Percentiles rank a stretch among this genome's conserved stretches.
phyloP scores from a whole-genome alignment of 2,113 vertebrate genomes.

The Malurus cyaneus region DNA sequence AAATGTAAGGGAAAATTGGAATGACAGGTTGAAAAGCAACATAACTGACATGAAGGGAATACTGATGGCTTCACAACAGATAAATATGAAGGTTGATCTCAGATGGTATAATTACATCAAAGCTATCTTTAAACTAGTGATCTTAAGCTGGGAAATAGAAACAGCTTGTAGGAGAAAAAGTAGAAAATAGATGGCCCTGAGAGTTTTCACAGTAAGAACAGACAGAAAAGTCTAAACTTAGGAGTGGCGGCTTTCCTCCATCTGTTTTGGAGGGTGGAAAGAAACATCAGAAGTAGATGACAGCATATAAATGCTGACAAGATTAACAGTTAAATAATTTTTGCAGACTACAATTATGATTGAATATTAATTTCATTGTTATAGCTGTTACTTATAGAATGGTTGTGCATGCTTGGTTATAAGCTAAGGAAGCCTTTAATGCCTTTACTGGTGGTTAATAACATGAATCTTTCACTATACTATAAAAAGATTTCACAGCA shows the following conservation, averaged over 20 bases:
- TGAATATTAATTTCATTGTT: background rate
- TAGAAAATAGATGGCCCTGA: constrained; percentile 9
- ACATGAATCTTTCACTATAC: background rate
- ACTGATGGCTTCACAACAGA: background rate
- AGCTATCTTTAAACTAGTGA: constrained; percentile 26
- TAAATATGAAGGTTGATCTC: background rate
- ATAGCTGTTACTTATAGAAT: background rate
- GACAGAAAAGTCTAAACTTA: constrained; percentile 15
- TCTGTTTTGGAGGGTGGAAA: background rate
- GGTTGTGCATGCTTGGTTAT: background rate
- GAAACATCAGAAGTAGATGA: background rate
- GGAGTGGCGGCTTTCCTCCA: background rate
- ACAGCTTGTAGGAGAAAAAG: constrained; percentile 16
- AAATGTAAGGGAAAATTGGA: background rate
- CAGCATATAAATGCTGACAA: background rate
- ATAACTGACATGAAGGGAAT: background rate
- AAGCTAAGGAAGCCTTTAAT: background rate
- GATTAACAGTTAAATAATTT: background rate
- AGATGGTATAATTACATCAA: background rate
- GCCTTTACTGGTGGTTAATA: background rate
- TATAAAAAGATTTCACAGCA: background rate
- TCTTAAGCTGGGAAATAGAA: constrained; percentile 14
- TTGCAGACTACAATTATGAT: background rate
- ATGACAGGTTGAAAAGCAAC: background rate
- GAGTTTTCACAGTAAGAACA: constrained; percentile 19